Evolutionary conservation across 1,140 invertebrate genomes (phyloP), one percentile per base, ranked within the genome.

Genomic region (Bactericera cockerelli): DNA sequence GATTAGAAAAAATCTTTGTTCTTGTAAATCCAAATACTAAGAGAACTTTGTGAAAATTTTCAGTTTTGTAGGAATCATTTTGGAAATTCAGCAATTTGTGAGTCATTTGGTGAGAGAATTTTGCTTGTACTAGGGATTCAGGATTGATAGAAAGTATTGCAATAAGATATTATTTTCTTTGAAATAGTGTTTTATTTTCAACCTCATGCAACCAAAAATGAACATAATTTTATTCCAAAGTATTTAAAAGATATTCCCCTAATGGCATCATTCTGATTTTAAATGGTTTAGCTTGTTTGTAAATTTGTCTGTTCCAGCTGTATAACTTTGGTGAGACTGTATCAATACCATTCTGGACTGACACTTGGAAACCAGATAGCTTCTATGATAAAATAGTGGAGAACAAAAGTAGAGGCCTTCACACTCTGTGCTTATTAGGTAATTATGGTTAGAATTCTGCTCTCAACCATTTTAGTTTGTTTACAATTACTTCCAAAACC

Each of bases 251-350:
- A 24, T 22, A 54, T 24, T 25, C 39, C 38, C 14, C 36, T 33
- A 1, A 19, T 2, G n/a, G 21, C 1, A 22, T 36, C 4, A 2
- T 61, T 61, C n/a, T n/a, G n/a, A n/a, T n/a, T n/a, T n/a, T n/a
- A n/a, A n/a, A n/a, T n/a, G n/a, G n/a, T n/a, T 36, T 28, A 26
- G 28, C n/a, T 55, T 57, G 1, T 1, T 61, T 11, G 25, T 16
- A 16, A 49, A 56, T 60, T n/a, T n/a, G 53, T 38, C 22, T 58
- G 14, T 65, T 69, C 69, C 83, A 98, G 77, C 71, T 99, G 3
- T 99, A 99, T 71, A 88, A 82, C 68, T 99, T 90, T 79, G 97
- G 97, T 2, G 94, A 98, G 79, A 93, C 91, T 0, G 82, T 99
- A 38, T 99, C 96, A 0, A 97, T 99, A 70, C 93, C 94, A 1